Percentiles rank a stretch among this genome's conserved stretches.
phyloP scores from a whole-genome alignment of 2,888 invertebrate species.

The Oscheius sp. region DNA sequence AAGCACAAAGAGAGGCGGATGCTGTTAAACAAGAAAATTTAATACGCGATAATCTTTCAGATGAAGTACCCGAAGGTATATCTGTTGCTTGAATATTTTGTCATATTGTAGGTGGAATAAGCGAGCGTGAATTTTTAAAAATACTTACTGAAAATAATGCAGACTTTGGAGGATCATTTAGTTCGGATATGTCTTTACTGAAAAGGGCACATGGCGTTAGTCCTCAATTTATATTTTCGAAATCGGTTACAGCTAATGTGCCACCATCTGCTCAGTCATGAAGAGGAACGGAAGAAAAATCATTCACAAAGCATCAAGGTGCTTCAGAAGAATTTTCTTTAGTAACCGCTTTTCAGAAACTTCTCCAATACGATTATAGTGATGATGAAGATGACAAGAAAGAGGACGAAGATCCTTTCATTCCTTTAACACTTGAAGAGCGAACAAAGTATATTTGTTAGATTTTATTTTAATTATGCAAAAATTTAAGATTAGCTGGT shows the following conservation, averaged over 20 bases:
- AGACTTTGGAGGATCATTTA: slow-evolving; percentile 40
- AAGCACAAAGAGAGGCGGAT: too few species aligned
- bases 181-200: slow-evolving; percentile 40
- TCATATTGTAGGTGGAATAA: slow-evolving; percentile 43
- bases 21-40: not conserved
- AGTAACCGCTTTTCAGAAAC: slow-evolving; percentile 54
- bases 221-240: too few species aligned
- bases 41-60: slow-evolving; percentile 29
- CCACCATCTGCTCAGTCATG: slow-evolving; percentile 3
- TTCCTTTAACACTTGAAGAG: slow-evolving; percentile 39
- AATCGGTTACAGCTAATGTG: slow-evolving; percentile 1
- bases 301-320: slow-evolving; percentile 50
- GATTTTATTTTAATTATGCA: not conserved
- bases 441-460: slow-evolving; percentile 13
- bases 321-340: not conserved
- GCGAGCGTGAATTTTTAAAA: slow-evolving; percentile 50
- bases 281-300: slow-evolving; percentile 16
- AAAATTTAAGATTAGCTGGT: slow-evolving; percentile 9
- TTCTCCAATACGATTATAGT: slow-evolving; percentile 70
- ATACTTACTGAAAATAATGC: slow-evolving; percentile 34
- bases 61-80: slow-evolving; percentile 30
- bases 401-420: slow-evolving; percentile 14
- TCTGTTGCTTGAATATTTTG: not conserved
- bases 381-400: slow-evolving; percentile 68
- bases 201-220: slow-evolving; percentile 35